A percentile compares a stretch with the other conserved stretches of the same genome.
phyloP scores from a whole-genome alignment of 2,113 vertebrate species.

The Lagopus muta region DNA sequence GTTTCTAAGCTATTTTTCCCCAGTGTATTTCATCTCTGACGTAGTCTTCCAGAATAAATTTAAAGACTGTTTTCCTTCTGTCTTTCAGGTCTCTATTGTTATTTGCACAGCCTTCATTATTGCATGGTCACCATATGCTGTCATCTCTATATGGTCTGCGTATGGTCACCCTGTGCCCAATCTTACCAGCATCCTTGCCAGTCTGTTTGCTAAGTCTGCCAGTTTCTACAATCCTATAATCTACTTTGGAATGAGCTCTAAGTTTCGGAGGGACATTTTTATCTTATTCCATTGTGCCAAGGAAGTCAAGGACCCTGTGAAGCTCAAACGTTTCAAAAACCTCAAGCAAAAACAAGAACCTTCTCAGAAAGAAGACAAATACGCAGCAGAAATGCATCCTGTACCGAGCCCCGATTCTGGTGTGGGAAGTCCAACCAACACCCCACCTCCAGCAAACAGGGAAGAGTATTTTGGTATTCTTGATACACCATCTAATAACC shows the following conservation, averaged over 20 bases:
- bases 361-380: slow-evolving; percentile 64
- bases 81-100: slow-evolving; percentile 81
- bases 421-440: slow-evolving; percentile 75
- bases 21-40: not conserved
- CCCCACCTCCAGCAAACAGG: slow-evolving; percentile 69
- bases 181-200: slow-evolving; percentile 84
- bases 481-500: slow-evolving; percentile 57
- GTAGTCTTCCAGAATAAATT: not conserved
- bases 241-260: slow-evolving; percentile 88
- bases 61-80: not conserved
- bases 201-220: slow-evolving; percentile 85
- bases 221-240: slow-evolving; percentile 87
- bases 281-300: slow-evolving; percentile 76
- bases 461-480: slow-evolving; percentile 69
- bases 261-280: slow-evolving; percentile 82
- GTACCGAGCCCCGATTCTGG: slow-evolving; percentile 71
- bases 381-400: not conserved
- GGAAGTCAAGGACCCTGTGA: slow-evolving; percentile 77
- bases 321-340: slow-evolving; percentile 79
- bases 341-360: slow-evolving; percentile 78
- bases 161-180: slow-evolving; percentile 81
- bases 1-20: not conserved
- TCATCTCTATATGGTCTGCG: slow-evolving; percentile 86
- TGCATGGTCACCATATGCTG: slow-evolving; percentile 85
- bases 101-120: slow-evolving; percentile 86